Evolutionary conservation across 2,113 vertebrate species (phyloP).

Genomic region (Galbula dea): DNA sequence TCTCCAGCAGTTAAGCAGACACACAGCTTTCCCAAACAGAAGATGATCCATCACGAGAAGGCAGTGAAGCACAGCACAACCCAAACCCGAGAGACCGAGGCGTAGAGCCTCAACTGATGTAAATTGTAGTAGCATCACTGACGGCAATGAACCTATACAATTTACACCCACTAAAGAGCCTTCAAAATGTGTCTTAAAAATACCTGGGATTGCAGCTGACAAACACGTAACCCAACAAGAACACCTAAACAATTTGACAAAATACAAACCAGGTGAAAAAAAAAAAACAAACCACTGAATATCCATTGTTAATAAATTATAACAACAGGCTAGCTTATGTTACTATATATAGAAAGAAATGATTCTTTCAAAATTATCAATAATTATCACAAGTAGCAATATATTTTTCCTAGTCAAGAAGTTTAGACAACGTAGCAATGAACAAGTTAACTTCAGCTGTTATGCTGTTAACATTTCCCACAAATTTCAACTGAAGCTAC

Average conservation of each 20-base stretch:
- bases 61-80: conserved; percentile 3
- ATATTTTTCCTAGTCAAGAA: neutral
- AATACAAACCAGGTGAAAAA: conserved; percentile 24
- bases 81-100: neutral
- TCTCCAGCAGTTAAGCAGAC: neutral
- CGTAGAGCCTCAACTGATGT: neutral
- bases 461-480: neutral
- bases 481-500: neutral
- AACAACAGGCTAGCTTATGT: neutral
- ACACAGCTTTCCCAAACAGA: neutral
- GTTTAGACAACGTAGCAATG: neutral
- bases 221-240: conserved; percentile 38
- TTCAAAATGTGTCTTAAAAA: neutral
- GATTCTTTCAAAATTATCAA: neutral
- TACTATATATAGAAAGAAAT: neutral
- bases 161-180: neutral
- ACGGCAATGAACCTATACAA: neutral
- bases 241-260: conserved; percentile 34
- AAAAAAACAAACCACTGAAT: neutral
- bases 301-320: neutral
- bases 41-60: neutral
- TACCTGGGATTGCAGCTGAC: conserved; percentile 27
- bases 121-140: neutral
- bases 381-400: neutral
- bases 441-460: neutral